These are phyloP conservation scores for Dinoponera quadriceps DNA, from an alignment of 1,140 invertebrate species.

Conservation along the genomic window DNA sequence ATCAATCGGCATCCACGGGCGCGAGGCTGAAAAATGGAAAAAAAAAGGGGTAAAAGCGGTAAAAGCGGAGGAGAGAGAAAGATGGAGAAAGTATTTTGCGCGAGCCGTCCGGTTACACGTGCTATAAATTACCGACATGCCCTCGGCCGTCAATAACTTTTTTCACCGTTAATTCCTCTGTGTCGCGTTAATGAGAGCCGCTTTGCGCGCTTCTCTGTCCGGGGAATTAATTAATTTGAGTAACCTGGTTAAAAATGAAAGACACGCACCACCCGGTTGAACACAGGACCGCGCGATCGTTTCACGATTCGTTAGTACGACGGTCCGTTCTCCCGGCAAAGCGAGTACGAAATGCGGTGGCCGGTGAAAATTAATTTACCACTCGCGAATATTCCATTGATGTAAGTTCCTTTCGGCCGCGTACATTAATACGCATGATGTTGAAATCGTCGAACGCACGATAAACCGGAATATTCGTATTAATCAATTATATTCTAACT, in stretches of 20 bases:
- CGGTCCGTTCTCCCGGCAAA: slow-evolving; percentile 25
- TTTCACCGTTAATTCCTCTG: slow-evolving; percentile 57
- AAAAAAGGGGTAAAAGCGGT: neutral
- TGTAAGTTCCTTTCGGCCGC: neutral
- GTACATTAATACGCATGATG: neutral
- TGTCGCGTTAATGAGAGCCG: slow-evolving; percentile 62
- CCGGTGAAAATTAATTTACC: slow-evolving; percentile 30
- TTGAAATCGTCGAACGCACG: neutral
- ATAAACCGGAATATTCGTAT: slow-evolving; percentile 13
- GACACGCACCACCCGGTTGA: slow-evolving; percentile 18
- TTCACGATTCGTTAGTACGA: slow-evolving; percentile 49
- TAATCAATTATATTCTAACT: neutral
- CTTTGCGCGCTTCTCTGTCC: neutral
- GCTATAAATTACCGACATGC: slow-evolving; percentile 61
- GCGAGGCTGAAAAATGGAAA: slow-evolving; percentile 42
- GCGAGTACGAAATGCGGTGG: slow-evolving; percentile 1
- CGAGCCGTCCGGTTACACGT: slow-evolving; percentile 45
- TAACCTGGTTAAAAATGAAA: slow-evolving; percentile 73
- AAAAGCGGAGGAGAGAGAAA: slow-evolving; percentile 1
- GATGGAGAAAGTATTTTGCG: slow-evolving; percentile 50
- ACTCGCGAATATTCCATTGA: slow-evolving; percentile 5
- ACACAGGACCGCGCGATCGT: slow-evolving; percentile 38
- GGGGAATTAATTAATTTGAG: slow-evolving; percentile 74
- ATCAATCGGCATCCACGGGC: slow-evolving; percentile 56
- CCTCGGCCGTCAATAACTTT: slow-evolving; percentile 38